Evolutionary conservation across 1,140 invertebrate species (phyloP), one percentile per base, ranked within the genome.

Genomic region (Zaprionus taronus): DNA sequence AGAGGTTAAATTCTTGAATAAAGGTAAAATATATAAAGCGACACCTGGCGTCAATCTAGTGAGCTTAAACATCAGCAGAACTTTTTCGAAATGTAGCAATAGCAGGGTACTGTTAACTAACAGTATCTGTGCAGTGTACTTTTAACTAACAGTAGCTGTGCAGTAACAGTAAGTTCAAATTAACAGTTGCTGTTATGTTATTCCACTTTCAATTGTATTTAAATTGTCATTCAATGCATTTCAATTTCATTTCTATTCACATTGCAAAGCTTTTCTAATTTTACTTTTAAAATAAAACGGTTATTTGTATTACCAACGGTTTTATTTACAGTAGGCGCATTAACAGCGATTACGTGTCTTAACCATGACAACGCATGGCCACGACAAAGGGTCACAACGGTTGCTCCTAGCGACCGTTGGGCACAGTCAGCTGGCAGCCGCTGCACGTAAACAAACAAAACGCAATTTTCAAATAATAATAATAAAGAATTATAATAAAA

Each of bases 381-480:
- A 81, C 60, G 78, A 81, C 81, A 80, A 17, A 51, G 20, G 28
- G 14, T 7, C 15, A 1, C 9, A 20, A 20, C 2, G 15, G 73
- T 80, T 80, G 65, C 58, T 70, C 44, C 22, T 62, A 62, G 28
- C 74, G 34, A 84, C 82, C 17, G 11, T 36, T 36, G 41, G 69
- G 26, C 53, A 63, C 60, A 64, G 26, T 84, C 81, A 84, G 82
- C 81, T 84, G 81, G 47, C 63, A 28, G 47, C 41, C 51, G 49
- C 44, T 26, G 53, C 71, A 60, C 51, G 79, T 81, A 85, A 85
- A 85, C 80, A 85, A 85, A 83, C 57, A 79, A 68, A 66, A 24
- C 56, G 36, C 7, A 28, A 31, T 47, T 47, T 47, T 7, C 2
- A 31, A 31, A 11, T 7, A 38, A n/a, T 7, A 36, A n/a, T 9